These are phyloP conservation scores for Amazona vittata DNA, from an alignment of 2,113 vertebrate species.

Conservation along the genomic window DNA sequence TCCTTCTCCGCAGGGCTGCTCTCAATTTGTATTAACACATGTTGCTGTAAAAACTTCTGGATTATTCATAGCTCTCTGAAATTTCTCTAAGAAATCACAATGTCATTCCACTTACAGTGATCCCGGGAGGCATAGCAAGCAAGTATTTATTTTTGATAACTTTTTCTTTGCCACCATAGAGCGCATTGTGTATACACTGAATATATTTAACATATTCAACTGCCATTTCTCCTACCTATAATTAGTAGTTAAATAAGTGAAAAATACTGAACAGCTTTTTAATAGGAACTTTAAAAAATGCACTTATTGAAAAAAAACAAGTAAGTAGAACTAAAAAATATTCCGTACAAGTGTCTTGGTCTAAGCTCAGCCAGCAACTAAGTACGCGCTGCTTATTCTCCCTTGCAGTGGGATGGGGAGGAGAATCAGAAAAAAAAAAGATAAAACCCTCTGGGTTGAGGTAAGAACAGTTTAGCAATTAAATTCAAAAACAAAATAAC, in stretches of 20 bases:
- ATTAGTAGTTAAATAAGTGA: not conserved
- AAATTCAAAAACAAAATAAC: not conserved
- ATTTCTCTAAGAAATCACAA: not conserved
- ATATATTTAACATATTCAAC: not conserved
- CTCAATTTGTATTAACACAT: not conserved
- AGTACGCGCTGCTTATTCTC: not conserved
- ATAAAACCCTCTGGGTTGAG: not conserved
- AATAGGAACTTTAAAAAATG: not conserved
- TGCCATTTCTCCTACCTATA: not conserved
- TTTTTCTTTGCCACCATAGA: not conserved
- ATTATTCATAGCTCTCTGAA: not conserved
- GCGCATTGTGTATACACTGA: not conserved
- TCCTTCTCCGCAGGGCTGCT: too few relatives aligned
- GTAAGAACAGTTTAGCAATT: not conserved
- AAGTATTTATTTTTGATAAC: slow-evolving; percentile 34
- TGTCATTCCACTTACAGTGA: not conserved
- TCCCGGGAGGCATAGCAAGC: not conserved
- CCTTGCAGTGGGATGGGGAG: not conserved
- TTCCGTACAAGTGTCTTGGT: not conserved
- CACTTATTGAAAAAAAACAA: not conserved
- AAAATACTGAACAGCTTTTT: not conserved
- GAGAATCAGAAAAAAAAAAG: not conserved
- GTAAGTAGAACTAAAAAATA: not conserved
- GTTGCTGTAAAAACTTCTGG: not conserved
- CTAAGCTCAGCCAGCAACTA: not conserved